Conservation (phyloP, 2,113 vertebrate species). For the Prunella himalayana region DNA sequence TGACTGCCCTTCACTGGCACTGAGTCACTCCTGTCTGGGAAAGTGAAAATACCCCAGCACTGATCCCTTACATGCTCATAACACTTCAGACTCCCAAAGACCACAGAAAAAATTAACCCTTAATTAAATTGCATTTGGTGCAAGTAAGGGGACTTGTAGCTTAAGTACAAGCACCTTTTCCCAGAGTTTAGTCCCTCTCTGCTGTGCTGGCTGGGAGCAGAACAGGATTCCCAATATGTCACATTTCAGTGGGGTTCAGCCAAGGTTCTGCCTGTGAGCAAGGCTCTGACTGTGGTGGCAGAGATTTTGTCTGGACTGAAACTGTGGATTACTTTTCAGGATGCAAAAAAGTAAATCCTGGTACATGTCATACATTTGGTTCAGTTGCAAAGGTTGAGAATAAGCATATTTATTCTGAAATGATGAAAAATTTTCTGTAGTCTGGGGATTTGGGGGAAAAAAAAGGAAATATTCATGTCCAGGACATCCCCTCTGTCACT, state of each 20-base stretch:
- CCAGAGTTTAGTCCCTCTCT: background rate
- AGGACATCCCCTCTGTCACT: background rate
- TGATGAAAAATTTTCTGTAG: background rate
- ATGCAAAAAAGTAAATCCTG: background rate
- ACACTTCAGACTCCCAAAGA: background rate
- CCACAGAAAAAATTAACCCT: background rate
- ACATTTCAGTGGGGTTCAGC: background rate
- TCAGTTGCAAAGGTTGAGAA: background rate
- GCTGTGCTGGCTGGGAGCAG: background rate
- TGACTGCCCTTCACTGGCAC: background rate
- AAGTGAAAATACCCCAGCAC: background rate
- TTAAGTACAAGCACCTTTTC: background rate
- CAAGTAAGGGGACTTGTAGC: rapidly evolving
- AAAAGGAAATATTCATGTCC: background rate
- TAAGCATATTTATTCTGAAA: background rate
- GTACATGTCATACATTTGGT: background rate
- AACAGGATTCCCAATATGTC: background rate
- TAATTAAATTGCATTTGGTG: background rate
- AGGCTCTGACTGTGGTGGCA: background rate
- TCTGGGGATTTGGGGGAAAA: background rate
- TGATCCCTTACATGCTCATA: rapidly evolving
- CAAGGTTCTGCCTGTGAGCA: background rate
- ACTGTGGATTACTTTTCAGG: background rate
- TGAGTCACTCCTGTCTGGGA: background rate
- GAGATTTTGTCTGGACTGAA: background rate